A percentile compares a stretch with the other conserved stretches of the same genome.
These are phyloP conservation scores for Zootoca vivipara DNA, from an alignment of 2,113 vertebrate species.

Conservation along the genomic window DNA sequence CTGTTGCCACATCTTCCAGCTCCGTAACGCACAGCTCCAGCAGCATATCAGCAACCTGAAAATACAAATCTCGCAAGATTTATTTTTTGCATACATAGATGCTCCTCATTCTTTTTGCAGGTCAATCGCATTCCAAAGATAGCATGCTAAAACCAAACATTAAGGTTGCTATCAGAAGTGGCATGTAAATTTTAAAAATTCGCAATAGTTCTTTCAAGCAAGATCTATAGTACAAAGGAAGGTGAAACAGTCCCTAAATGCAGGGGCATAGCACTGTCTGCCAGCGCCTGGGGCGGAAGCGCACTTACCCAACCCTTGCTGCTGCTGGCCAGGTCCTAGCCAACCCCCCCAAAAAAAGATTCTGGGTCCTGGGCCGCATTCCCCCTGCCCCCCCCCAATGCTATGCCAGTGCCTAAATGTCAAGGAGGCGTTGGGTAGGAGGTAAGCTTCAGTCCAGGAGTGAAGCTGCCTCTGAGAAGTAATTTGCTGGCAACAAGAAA, in stretches of 20 bases:
- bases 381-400: too few species aligned
- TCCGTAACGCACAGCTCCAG: constrained; percentile 96
- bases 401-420: too few species aligned
- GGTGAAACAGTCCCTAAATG: not conserved
- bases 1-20: constrained; percentile 95
- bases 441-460: not conserved
- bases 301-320: too few species aligned
- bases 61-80: not conserved
- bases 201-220: not conserved
- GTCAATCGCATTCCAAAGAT: not conserved
- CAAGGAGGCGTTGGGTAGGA: not conserved
- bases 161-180: not conserved
- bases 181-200: not conserved
- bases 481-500: not conserved
- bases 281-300: too few species aligned
- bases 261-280: too few species aligned
- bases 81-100: not conserved
- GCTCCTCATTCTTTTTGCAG: not conserved
- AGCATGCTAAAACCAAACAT: not conserved
- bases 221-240: not conserved
- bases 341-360: too few species aligned
- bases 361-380: too few species aligned
- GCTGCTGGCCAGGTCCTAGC: too few species aligned
- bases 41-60: constrained; percentile 95
- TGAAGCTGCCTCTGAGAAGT: not conserved